phyloP scores from a whole-genome alignment of 2,113 vertebrate species.

The Cephalophus harveyi region DNA sequence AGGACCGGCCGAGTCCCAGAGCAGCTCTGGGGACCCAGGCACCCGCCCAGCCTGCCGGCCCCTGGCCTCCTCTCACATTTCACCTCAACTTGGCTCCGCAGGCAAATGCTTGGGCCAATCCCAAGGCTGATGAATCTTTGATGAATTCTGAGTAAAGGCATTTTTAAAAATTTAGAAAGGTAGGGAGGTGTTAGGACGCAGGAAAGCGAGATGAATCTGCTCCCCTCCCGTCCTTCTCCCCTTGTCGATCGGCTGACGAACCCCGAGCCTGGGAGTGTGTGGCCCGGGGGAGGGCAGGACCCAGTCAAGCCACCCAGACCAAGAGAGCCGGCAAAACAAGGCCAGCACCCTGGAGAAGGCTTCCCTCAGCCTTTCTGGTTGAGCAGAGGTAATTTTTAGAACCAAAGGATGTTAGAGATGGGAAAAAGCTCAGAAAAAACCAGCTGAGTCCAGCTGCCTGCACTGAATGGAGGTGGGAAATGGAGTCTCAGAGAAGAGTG shows the following conservation, averaged over 20 bases:
- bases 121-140: slow-evolving; percentile 68
- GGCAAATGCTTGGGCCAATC: slow-evolving; percentile 31
- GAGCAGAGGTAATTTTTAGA: neutral
- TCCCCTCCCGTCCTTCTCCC: neutral
- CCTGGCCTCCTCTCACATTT: neutral
- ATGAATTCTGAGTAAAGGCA: slow-evolving; percentile 63
- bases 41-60: fast-evolving
- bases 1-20: neutral
- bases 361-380: neutral
- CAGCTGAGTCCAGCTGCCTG: neutral
- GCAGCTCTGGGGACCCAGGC: neutral
- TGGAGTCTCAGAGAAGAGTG: neutral
- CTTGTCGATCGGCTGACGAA: fast-evolving
- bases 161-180: slow-evolving; percentile 65
- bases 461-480: neutral
- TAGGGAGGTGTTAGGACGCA: neutral
- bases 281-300: neutral
- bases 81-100: neutral
- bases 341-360: neutral
- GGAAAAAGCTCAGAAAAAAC: neutral
- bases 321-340: neutral
- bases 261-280: neutral
- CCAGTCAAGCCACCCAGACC: neutral
- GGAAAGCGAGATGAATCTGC: neutral
- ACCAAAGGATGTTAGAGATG: neutral